Base-by-base conservation (phyloP, 2,113 vertebrate genomes). In the Nycticorax nycticorax region DNA sequence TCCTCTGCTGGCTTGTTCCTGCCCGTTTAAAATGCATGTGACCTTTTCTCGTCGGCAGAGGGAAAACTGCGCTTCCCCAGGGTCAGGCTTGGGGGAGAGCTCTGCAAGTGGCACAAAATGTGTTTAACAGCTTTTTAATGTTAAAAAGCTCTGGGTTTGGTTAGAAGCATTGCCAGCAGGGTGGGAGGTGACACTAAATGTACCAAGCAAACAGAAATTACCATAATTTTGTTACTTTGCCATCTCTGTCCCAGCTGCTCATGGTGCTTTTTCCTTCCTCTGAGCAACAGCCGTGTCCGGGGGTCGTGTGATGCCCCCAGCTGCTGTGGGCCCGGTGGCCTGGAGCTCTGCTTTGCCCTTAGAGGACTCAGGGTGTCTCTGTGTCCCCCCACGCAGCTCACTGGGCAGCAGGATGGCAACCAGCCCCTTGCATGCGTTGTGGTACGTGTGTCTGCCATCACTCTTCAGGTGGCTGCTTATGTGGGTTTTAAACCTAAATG, bases 301-400 rank as follows among this genome's bases (percentile, higher is more conserved):
- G 63, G 55, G 41, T 52, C 48, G 39, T 50, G 55, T 14, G 66
- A 33, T 35, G 20, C 12, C 20, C 32, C 23, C 52, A 32, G 45
- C 45, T 62, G 28, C 78, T n/a, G 13, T 3, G 13, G 50, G 15
- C 27, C 60, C 5, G 3, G 21, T 32, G 41, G 28, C 35, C n/a
- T 62, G 57, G 63, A 85, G 63, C 22, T 71, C 63, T 10, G 20
- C 74, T 45, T 23, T 72, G 45, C 30, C 26, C 21, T 56, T 14
- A 5, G 1, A 37, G 45, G 35, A 6, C 17, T 88, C 12, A 7
- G 28, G 9, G 33, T 52, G 30, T 86, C 67, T 27, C 30, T 8
- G 1, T 32, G 87, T 68, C 18, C n/a, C 21, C 32, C 22, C 23
- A 0, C 0, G 6, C 5, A 23, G 45, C 26, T 66, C 84, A 39